These are phyloP conservation scores for Vidua macroura DNA, from an alignment of 2,113 vertebrate genomes.

Conservation along the genomic window DNA sequence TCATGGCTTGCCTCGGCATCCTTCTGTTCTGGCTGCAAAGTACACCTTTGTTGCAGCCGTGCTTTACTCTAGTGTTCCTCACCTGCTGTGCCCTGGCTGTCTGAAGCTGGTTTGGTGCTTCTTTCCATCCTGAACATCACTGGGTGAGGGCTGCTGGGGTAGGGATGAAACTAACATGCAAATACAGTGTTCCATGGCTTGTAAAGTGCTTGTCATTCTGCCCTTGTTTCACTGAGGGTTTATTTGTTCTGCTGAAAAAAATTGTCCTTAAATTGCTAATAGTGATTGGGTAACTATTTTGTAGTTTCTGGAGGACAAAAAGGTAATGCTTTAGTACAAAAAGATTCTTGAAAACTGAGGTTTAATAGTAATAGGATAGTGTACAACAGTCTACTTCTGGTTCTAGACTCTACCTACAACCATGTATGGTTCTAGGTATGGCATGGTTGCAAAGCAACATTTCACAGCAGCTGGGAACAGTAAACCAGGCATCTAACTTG, in stretches of 20 bases:
- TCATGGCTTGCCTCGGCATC: neutral
- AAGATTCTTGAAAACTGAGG: neutral
- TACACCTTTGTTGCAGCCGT: neutral
- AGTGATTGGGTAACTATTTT: neutral
- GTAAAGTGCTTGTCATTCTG: neutral
- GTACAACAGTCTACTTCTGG: neutral
- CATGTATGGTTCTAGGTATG: neutral
- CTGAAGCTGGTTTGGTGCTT: neutral
- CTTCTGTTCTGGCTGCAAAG: neutral
- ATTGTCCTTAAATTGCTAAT: neutral
- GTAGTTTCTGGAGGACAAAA: neutral
- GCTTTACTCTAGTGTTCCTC: neutral
- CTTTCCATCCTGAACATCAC: neutral
- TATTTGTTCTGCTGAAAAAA: neutral
- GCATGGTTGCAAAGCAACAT: neutral
- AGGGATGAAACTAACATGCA: fast-evolving
- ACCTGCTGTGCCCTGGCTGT: neutral
- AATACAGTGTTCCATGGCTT: neutral
- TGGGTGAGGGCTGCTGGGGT: neutral
- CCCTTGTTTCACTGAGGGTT: neutral
- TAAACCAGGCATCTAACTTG: neutral
- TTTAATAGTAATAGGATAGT: neutral
- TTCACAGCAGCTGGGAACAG: neutral
- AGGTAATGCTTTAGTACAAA: neutral
- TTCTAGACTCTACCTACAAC: neutral